Base-by-base conservation (phyloP, 1,140 invertebrate genomes). In the Ips typographus region DNA sequence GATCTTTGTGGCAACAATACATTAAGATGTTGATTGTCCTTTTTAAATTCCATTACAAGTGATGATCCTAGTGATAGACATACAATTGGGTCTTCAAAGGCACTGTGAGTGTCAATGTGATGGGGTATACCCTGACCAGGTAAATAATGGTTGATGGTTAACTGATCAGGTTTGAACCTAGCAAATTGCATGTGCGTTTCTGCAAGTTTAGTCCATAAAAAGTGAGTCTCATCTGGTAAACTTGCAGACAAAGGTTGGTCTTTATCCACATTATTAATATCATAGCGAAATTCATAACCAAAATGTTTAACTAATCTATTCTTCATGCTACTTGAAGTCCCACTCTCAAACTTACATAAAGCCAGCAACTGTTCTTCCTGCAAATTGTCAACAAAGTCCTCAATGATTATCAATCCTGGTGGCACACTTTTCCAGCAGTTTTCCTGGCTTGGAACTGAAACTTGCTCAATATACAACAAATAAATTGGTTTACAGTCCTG, bases 51-150 rank as follows among this genome's bases (percentile, higher is more conserved):
- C 94, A 98, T 98, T 0, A 96, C 84, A 55, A 91, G 88, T 68
- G 89, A 82, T n/a, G 93, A 91, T 43, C 89, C 88, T n/a, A 98
- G 83, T 38, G 94, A 97, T 0, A 99, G 76, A 3, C 93, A 95
- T 37, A 98, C 77, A 71, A 99, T 94, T 36, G 90, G 90, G 78
- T 93, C 89, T 75, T 94, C 90, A 84, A 98, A 99, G 2, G 93
- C 89, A 81, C 93, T 94, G 77, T 96, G 94, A 1, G 94, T 97
- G 77, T 99, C 96, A n/a, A 97, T 88, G 83, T 99, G 96, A 1
- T 91, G 86, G 61, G 96, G 95, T 76, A 98, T 98, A 39, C 95
- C 94, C 87, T 98, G 95, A 6, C 96, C 96, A 65, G 94, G 92
- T 61, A 85, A 75, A 82, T 99, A 99, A 73, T 88, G 86, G 83